These are phyloP conservation scores for Rhyacichthys aspro DNA, from an alignment of 2,797 vertebrate genomes.

Conservation along the genomic window DNA sequence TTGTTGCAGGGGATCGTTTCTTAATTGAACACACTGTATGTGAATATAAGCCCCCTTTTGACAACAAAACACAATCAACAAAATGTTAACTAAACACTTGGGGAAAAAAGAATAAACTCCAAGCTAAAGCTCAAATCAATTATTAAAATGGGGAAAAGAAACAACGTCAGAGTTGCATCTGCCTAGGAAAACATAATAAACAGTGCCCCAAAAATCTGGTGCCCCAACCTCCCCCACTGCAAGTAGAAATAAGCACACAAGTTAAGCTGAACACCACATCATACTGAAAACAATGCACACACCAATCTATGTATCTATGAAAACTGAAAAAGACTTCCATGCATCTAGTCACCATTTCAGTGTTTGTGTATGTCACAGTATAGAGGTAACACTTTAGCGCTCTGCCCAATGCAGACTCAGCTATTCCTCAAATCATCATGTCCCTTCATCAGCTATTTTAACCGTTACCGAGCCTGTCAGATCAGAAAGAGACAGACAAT, in stretches of 20 bases:
- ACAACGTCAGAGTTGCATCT: constrained; percentile 73
- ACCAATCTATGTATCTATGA: constrained; percentile 89
- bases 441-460: constrained; percentile 96
- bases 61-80: constrained; percentile 77
- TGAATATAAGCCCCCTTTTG: constrained; percentile 60
- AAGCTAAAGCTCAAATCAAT: constrained; percentile 86
- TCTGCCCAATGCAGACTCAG: constrained; percentile 95
- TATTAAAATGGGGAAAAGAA: constrained; percentile 78
- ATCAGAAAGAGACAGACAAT: constrained; percentile 98
- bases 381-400: constrained; percentile 91
- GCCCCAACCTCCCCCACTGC: constrained; percentile 76
- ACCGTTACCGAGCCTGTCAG: constrained; percentile 97
- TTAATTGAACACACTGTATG: constrained; percentile 50
- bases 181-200: constrained; percentile 80
- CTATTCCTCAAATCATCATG: constrained; percentile 97
- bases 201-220: constrained; percentile 66
- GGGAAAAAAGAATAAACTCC: constrained; percentile 38
- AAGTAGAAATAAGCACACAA: constrained; percentile 95
- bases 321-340: constrained; percentile 89
- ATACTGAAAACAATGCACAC: constrained; percentile 93
- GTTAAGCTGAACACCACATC: constrained; percentile 99
- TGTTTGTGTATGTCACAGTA: constrained; percentile 94
- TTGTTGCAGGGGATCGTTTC: constrained; percentile 76
- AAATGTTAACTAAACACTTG: constrained; percentile 70
- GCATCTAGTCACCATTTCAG: constrained; percentile 99